phyloP scores from a whole-genome alignment of 2,888 invertebrate genomes.

The Dynastes tityus region DNA sequence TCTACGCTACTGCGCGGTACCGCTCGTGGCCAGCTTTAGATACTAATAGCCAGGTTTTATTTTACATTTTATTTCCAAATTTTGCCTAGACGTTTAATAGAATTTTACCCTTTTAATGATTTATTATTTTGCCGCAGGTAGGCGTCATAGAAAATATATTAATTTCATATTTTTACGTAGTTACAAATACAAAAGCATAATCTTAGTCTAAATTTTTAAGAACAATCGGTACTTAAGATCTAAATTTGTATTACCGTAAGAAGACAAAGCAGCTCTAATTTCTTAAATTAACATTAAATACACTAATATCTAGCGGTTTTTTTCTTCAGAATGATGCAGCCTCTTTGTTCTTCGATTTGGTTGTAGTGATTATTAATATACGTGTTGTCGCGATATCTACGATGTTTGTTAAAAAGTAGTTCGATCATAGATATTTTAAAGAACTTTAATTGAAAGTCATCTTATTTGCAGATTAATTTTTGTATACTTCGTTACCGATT shows the following conservation, averaged over 20 bases:
- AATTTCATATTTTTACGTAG: too few species aligned
- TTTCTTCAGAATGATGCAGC: background rate
- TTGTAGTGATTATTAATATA: background rate
- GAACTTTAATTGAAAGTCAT: background rate
- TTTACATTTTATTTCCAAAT: too few species aligned
- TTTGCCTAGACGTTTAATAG: too few species aligned
- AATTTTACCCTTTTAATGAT: too few species aligned
- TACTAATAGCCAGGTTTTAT: too few species aligned
- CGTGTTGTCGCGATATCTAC: background rate
- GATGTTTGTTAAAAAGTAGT: slow-evolving; percentile 21
- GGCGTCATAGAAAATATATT: too few species aligned
- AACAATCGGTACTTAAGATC: background rate
- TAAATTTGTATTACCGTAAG: background rate
- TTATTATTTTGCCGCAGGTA: too few species aligned
- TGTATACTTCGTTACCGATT: background rate
- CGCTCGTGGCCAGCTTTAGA: too few species aligned
- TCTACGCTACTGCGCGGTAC: too few species aligned
- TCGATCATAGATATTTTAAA: background rate
- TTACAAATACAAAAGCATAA: too few species aligned
- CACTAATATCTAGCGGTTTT: background rate
- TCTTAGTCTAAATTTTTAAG: background rate
- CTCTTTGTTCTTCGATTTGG: background rate
- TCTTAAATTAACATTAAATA: background rate
- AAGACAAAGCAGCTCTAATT: background rate
- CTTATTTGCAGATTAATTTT: slow-evolving; percentile 5